phyloP scores from a whole-genome alignment of 2,797 vertebrate genomes.

The Pipistrellus nathusii region DNA sequence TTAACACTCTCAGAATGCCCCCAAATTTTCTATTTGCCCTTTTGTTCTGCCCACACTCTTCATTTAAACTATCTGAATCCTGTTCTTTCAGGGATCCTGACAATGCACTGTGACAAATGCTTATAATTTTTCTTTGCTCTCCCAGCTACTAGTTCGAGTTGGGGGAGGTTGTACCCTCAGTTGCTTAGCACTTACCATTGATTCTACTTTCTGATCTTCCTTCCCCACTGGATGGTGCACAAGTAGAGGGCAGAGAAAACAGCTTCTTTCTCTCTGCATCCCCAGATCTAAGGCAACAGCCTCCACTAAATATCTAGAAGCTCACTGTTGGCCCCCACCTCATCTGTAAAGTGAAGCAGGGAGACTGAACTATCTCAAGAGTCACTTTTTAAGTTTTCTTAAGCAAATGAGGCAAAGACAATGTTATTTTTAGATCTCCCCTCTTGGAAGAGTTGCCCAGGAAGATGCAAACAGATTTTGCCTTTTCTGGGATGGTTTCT shows the following conservation, averaged over 20 bases:
- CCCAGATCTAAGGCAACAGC: neutral
- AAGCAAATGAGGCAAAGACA: slow-evolving; percentile 43
- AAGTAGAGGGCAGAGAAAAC: neutral
- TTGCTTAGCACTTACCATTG: neutral
- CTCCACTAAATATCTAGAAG: neutral
- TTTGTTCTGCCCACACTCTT: neutral
- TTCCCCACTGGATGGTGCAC: neutral
- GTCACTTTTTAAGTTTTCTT: slow-evolving; percentile 41
- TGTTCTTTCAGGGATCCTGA: neutral
- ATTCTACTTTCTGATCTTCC: neutral
- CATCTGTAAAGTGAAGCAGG: neutral
- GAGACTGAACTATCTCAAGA: slow-evolving; percentile 3
- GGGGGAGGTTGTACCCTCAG: neutral
- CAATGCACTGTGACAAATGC: neutral
- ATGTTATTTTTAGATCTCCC: neutral
- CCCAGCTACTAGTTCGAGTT: neutral
- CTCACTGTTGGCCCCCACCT: neutral
- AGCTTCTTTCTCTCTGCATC: neutral
- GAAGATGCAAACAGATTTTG: slow-evolving; percentile 34
- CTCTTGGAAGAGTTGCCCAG: neutral
- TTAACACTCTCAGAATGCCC: neutral
- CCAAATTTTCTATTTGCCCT: neutral
- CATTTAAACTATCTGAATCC: slow-evolving; percentile 1
- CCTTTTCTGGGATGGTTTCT: slow-evolving; percentile 14
- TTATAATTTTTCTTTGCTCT: neutral